Conservation (phyloP, 2,888 invertebrate genomes). For the Ophion slaviceki region DNA sequence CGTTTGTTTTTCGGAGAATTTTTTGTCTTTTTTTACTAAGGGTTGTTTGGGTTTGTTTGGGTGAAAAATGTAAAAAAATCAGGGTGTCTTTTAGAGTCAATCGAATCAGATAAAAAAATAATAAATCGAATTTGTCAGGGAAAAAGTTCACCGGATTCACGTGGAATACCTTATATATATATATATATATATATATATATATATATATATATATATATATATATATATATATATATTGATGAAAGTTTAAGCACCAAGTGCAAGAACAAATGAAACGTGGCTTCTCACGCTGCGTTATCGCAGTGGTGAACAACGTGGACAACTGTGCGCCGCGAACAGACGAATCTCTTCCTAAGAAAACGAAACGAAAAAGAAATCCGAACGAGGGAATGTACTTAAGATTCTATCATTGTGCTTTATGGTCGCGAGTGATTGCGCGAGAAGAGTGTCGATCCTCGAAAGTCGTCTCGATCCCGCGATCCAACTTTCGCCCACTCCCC, state of each 20-base stretch:
- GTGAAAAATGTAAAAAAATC: too few relatives aligned
- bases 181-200: too few relatives aligned
- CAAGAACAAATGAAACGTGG: not conserved
- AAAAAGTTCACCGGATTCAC: too few relatives aligned
- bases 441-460: constrained; percentile 33
- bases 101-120: too few relatives aligned
- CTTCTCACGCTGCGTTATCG: constrained; percentile 7
- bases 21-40: too few relatives aligned
- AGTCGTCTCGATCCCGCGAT: constrained; percentile 29
- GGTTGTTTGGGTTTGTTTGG: too few relatives aligned
- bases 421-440: constrained; percentile 55
- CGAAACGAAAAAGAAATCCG: constrained; percentile 8
- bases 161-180: too few relatives aligned
- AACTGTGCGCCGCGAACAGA: constrained; percentile 38
- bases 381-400: constrained; percentile 54
- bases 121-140: too few relatives aligned
- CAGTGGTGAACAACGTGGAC: constrained; percentile 30
- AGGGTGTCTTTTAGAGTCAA: too few relatives aligned
- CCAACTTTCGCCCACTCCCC: not conserved
- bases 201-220: not conserved
- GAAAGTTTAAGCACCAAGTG: constrained; percentile 17
- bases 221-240: not conserved
- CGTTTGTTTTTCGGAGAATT: too few relatives aligned
- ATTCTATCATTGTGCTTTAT: constrained; percentile 55
- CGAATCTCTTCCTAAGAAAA: constrained; percentile 58